Base-by-base conservation (phyloP, 2,797 vertebrate species). In the Gallinago nigripennis region DNA sequence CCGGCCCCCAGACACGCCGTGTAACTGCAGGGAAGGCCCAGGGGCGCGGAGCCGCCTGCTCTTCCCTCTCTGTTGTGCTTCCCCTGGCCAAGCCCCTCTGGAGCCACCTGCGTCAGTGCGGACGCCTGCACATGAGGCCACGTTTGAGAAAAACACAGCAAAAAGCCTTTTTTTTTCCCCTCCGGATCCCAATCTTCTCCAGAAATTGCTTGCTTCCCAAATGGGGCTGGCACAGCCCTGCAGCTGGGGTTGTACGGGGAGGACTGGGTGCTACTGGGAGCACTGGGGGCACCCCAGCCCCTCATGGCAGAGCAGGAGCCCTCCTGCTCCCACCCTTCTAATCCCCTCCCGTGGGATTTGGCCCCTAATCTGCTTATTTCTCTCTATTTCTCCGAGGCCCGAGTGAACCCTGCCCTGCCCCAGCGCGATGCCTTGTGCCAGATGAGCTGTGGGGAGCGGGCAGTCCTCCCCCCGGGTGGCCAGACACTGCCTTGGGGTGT, bases 321-420 rank as follows among this genome's bases (percentile, higher is more conserved):
- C 37, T 85, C 60, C 58, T 1, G 1, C 73, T 90, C 86, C 70
- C 81, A 78, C 21, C 43, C 16, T 45, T 56, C 28, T 93, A 94
- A 95, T 94, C 92, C 50, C 72, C 84, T 89, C 86, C 82, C 0
- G 5, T 0, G 3, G 94, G 90, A 92, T 95, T 95, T 93, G 45
- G 41, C 95, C 92, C 91, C 53, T 97, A 95, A 97, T 94, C 96
- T 95, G 65, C 84, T 97, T 96, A 97, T 93, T 97, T 94, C 90
- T 97, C 95, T 95, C 95, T 96, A 39, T 96, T 95, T 97, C 95
- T 92, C 76, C 69, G 24, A 73, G 79, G 76, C 86, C 79, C 57
- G 79, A 92, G 89, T 0, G 17, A 73, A 84, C 93, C 75, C 81
- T 94, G 12, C 94, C 46, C 51, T 70, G 66, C 86, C 86, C 68